phyloP scores from a whole-genome alignment of 2,888 invertebrate species.

The Eupithecia pulchellata region DNA sequence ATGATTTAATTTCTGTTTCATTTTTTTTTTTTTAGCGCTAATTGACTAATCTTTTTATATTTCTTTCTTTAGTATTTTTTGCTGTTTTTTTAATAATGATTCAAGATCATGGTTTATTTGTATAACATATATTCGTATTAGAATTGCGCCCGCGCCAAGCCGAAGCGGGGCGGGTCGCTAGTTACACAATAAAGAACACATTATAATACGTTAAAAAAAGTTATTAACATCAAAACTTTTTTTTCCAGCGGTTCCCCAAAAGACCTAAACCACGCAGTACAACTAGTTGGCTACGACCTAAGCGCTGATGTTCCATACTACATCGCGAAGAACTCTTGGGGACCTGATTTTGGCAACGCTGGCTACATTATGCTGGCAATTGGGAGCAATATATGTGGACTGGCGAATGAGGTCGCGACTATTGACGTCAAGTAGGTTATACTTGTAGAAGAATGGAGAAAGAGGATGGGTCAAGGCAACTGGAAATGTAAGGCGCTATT shows the following conservation, averaged over 20 bases:
- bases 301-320: conserved; percentile 90
- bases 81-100: too few relatives aligned
- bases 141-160: too few relatives aligned
- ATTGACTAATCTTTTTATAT: too few relatives aligned
- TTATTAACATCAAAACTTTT: neutral
- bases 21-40: too few relatives aligned
- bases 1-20: too few relatives aligned
- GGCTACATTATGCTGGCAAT: conserved; percentile 92
- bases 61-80: too few relatives aligned
- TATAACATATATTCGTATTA: too few relatives aligned
- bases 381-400: conserved; percentile 91
- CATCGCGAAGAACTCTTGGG: conserved; percentile 95
- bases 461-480: neutral
- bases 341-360: conserved; percentile 88
- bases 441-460: neutral
- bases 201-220: neutral
- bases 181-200: too few relatives aligned
- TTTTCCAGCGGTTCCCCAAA: conserved; percentile 75
- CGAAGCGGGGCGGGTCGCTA: too few relatives aligned
- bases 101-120: too few relatives aligned
- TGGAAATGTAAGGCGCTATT: too few relatives aligned
- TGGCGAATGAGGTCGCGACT: conserved; percentile 90
- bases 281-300: conserved; percentile 93
- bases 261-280: conserved; percentile 92
- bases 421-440: conserved; percentile 71